Evolutionary conservation across 2,113 vertebrate species (phyloP), one percentile per base, ranked within the genome.

Genomic region (Phainopepla nitens): DNA sequence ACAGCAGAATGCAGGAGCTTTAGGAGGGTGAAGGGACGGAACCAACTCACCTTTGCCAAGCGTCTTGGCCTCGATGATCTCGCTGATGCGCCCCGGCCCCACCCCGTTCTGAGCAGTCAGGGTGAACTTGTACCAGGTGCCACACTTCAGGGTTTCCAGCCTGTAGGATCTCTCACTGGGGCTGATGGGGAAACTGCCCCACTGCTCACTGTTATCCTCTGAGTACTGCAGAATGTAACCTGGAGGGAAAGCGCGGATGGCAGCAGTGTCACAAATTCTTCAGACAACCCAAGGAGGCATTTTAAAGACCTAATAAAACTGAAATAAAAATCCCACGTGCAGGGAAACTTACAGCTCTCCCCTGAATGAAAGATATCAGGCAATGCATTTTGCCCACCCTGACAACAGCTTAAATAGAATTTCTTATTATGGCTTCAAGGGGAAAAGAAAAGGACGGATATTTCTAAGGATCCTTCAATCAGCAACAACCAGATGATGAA

Each of bases 121-220:
- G 6, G 99, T 99, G 96, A 99, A 99, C 96, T 99, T 99, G 94
- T 99, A 99, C 99, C 99, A 99, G 1, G 99, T 99, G 35, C 99
- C 99, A 29, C 99, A 99, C 62, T 99, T 99, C 41, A 99, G 90
- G 19, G 98, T 99, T 91, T 99, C 99, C 90, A 99, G 91, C 56
- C 99, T 98, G 89, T 99, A 99, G 4, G 99, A 99, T 2, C 99
- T 99, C 82, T 99, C 99, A 2, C 99, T 99, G 56, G 99, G 99
- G 97, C 99, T 99, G 97, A 99, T 99, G 83, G 99, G 99, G 75
- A 99, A 99, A 91, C 99, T 99, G 41, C 99, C 99, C 99, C 99
- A 99, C 88, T 99, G 99, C 94, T 99, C 99, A 13, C 99, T 99
- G 98, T 99, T 99, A 70, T 99, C 99, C 95, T 99, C 99, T 0